Evolutionary conservation across 2,888 invertebrate species (phyloP).

Genomic region (Campoplex nolae): DNA sequence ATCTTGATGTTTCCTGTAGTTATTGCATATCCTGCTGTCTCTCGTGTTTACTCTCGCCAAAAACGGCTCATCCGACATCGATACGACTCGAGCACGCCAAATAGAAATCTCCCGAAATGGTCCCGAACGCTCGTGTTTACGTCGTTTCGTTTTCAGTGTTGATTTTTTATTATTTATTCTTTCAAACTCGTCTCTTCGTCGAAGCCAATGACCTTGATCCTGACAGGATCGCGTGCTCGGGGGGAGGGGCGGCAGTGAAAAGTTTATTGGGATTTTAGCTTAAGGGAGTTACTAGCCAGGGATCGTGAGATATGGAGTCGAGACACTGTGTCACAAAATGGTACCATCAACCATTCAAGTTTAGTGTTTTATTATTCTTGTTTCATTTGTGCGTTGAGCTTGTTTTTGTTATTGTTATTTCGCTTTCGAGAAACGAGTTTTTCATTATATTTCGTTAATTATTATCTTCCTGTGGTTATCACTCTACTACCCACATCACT

Average conservation of each 20-base stretch:
- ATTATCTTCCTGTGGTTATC: not conserved
- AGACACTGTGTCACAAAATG: slow-evolving; percentile 13
- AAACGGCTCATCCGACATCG: slow-evolving; percentile 57
- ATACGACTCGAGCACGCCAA: slow-evolving; percentile 55
- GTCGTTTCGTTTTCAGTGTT: slow-evolving; percentile 4
- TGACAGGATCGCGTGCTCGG: slow-evolving; percentile 14
- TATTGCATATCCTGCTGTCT: slow-evolving; percentile 36
- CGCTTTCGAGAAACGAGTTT: not conserved
- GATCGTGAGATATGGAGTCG: not conserved
- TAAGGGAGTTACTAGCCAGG: not conserved
- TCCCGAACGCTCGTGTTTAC: slow-evolving; percentile 60
- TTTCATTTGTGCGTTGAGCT: not conserved
- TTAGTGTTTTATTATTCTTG: not conserved
- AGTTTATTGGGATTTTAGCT: slow-evolving; percentile 14
- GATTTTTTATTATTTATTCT: slow-evolving; percentile 12
- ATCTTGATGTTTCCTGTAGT: slow-evolving; percentile 2
- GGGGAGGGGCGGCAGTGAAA: not conserved
- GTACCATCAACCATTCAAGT: not conserved
- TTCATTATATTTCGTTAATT: not conserved
- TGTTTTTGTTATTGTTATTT: not conserved
- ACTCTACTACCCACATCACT: not conserved
- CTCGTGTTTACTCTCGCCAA: slow-evolving; percentile 27
- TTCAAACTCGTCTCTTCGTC: not conserved
- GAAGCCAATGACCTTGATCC: slow-evolving; percentile 18
- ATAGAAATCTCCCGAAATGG: slow-evolving; percentile 70